A percentile compares a stretch with the other conserved stretches of the same genome.
These are phyloP conservation scores for Pseudolycoriella hygida DNA, from an alignment of 2,888 invertebrate species.

Conservation along the genomic window DNA sequence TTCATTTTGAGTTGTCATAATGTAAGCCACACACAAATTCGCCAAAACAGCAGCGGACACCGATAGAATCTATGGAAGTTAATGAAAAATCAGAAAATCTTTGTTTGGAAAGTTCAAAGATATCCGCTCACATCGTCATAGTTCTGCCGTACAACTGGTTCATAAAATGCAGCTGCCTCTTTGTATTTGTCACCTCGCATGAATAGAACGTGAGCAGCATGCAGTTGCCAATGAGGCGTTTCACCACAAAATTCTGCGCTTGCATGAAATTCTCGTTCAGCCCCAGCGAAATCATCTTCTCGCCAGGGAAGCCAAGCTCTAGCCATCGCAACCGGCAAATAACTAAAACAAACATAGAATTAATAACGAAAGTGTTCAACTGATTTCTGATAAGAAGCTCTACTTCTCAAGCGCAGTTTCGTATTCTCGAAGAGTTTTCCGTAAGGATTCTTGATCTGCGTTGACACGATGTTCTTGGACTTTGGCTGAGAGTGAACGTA, in stretches of 20 bases:
- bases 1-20: constrained; percentile 97
- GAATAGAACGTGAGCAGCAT: constrained; percentile 95
- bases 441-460: constrained; percentile 74
- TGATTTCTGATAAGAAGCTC: no score
- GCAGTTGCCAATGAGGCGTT: constrained; percentile 91
- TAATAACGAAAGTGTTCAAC: constrained; percentile 12
- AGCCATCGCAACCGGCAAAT: constrained; percentile 97
- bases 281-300: constrained; percentile 84
- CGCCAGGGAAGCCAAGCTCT: constrained; percentile 99
- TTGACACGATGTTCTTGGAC: constrained; percentile 83
- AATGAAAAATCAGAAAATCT: constrained; percentile 4
- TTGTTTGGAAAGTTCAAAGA: background rate
- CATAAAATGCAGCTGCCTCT: constrained; percentile 95
- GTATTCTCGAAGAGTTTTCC: constrained; percentile 80
- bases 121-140: constrained; percentile 64
- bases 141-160: constrained; percentile 90
- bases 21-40: constrained; percentile 95
- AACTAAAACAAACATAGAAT: constrained; percentile 33
- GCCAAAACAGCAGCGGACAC: constrained; percentile 96
- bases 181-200: constrained; percentile 99
- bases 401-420: constrained; percentile 69
- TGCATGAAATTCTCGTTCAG: constrained; percentile 80
- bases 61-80: constrained; percentile 83
- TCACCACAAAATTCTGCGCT: constrained; percentile 97
- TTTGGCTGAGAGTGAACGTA: constrained; percentile 82